These are phyloP conservation scores for Eupithecia inturbata DNA, from an alignment of 2,888 invertebrate genomes.

Conservation along the genomic window DNA sequence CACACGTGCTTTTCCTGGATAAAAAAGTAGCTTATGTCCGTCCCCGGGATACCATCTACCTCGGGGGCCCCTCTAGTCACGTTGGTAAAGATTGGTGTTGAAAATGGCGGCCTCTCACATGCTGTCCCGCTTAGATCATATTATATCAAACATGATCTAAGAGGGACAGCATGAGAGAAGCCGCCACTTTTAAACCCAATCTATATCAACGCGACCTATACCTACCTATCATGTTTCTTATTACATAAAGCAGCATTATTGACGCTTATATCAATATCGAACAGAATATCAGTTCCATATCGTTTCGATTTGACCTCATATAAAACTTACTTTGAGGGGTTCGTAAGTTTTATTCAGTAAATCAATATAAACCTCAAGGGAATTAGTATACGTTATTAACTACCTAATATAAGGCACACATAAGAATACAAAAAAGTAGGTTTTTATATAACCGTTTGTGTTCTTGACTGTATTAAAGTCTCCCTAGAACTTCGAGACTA, in stretches of 20 bases:
- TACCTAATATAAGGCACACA: background rate
- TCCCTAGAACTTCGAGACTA: too few species aligned
- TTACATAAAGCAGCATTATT: background rate
- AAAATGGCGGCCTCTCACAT: too few species aligned
- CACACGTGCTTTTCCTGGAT: too few species aligned
- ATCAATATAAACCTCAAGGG: background rate
- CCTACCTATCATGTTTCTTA: background rate
- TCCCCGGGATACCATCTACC: too few species aligned
- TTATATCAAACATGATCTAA: background rate
- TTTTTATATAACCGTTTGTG: too few species aligned
- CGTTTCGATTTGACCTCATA: slow-evolving; percentile 3
- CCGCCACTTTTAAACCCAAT: background rate
- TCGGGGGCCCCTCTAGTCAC: too few species aligned
- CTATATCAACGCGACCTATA: background rate
- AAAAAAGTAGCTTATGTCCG: too few species aligned
- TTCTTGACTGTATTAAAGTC: too few species aligned
- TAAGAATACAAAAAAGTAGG: too few species aligned
- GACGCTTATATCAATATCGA: background rate
- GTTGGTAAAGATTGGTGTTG: too few species aligned
- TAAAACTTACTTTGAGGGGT: background rate
- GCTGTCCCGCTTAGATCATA: too few species aligned
- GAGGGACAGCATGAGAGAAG: background rate
- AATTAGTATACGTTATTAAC: background rate
- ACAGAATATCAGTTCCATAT: background rate
- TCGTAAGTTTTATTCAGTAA: background rate